Base-by-base conservation (phyloP, 2,113 vertebrate genomes). In the Herpailurus yagouaroundi region DNA sequence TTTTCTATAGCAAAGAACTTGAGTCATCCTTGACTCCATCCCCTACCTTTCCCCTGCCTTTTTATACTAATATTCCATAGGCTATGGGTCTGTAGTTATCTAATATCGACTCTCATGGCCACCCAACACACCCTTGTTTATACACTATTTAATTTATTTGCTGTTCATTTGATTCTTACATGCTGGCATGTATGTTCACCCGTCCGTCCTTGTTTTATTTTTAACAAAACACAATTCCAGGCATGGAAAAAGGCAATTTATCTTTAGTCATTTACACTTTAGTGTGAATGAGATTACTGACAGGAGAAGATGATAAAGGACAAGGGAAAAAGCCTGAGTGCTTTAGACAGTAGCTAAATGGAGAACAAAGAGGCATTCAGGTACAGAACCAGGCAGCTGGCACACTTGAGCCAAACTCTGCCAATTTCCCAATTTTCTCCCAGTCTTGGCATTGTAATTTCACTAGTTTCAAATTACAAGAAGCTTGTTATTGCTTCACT, bases 401-500 rank as follows among this genome's bases (percentile, higher is more conserved):
- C 88, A 45, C n/a, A 45, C 71, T 52, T 4, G 27, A 88, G 33
- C 31, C 64, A 63, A 84, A 82, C n/a, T 50, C 29, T 77, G 63
- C 80, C 92, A 86, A 27, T 25, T 92, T 94, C 77, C 60, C 45
- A 48, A 25, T 71, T 76, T 82, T 45, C 31, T 73, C 38, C n/a
- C 55, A 87, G 64, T 64, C 85, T 93, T 74, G 38, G 57, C 69
- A 63, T 71, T 48, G 50, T 63, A 55, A 85, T 57, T 83, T 81
- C 91, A 82, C 29, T 19, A 84, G 60, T 27, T 92, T 71, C 74
- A 69, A 7, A 76, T 88, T 94, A 71, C 13, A 91, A 12, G 68
- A 83, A 41, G 50, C 83, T 89, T 68, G n/a, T 97, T 76, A 85
- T 71, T 92, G 76, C 57, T 91, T 93, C 79, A 48, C 63, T 57